Evolutionary conservation across 2,888 invertebrate species (phyloP), one percentile per base, ranked within the genome.

Genomic region (Auanema freiburgensis): DNA sequence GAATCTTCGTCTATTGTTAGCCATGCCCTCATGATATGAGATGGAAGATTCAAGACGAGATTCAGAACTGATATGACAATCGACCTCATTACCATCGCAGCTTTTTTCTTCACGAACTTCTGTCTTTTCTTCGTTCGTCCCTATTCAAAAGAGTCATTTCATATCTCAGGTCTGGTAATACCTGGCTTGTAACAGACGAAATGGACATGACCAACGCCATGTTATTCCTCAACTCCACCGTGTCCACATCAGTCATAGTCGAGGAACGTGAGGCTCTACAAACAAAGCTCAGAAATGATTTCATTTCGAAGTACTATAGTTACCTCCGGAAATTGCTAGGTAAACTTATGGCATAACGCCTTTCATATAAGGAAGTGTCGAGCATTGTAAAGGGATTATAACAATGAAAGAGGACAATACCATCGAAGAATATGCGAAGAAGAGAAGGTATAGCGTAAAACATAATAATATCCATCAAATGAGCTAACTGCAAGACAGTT

Each of bases 401-500:
- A 51, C 80, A 80, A 50, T 79, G 71, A 51, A 69, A 67, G 10
- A 81, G 68, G 12, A 81, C 81, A 25, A 79, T 64, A 14, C 74
- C 75, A 53, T 81, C 81, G 41, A 81, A 65, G 14, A 71, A 54
- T 14, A 81, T 72, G 18, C 81, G 66, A 14, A 79, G 43, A 8
- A 77, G 55, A 4, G 78, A 72, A 3, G 81, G 81, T 33, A 81
- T 63, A 2, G 80, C 79, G 63, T 80, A 81, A 57, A 76, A 76
- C 42, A 81, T 40, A 11, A 71, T 55, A 21, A 81, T 79, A 52
- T 81, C 81, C 42, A 69, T 57, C 51, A 81, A 58, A 63, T 81
- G 81, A 14, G 74, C 74, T 18, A 73, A 51, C 77, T 79, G 62
- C 24, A 76, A 66, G 4, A 8, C 21, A n/a, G 18, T n/a, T 54